These are phyloP conservation scores for Seira musarum DNA, from an alignment of 2,888 invertebrate species.

Conservation along the genomic window DNA sequence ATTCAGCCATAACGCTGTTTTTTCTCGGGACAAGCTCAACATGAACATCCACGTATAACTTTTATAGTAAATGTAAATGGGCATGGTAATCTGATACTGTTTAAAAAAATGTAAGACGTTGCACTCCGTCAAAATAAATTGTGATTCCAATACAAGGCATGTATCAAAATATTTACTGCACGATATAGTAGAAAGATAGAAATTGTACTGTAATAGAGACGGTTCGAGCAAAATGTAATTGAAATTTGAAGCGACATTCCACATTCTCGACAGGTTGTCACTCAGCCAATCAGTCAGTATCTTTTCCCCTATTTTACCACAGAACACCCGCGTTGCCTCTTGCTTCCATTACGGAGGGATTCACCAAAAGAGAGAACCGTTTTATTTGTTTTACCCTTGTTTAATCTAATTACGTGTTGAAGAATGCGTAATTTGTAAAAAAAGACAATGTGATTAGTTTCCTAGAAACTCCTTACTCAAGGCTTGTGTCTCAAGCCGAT, in stretches of 20 bases:
- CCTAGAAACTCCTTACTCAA: too few relatives aligned
- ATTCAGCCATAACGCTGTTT: neutral
- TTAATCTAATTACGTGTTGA: constrained; percentile 26
- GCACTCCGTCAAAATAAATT: too few relatives aligned
- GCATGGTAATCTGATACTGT: too few relatives aligned
- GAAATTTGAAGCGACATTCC: constrained; percentile 32
- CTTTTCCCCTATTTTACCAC: constrained; percentile 3
- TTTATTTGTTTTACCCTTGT: neutral
- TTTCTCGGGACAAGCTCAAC: neutral
- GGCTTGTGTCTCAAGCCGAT: neutral
- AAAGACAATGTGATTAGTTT: neutral
- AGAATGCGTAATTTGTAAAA: neutral
- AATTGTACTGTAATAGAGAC: too few relatives aligned
- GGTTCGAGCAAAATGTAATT: too few relatives aligned
- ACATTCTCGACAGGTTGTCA: constrained; percentile 33
- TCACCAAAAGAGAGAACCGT: constrained; percentile 1
- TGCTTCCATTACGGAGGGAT: too few relatives aligned
- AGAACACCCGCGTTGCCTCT: constrained; percentile 7
- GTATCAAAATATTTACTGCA: too few relatives aligned
- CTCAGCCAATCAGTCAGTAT: constrained; percentile 41
- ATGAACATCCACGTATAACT: too few relatives aligned
- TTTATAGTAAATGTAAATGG: too few relatives aligned
- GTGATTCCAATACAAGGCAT: too few relatives aligned
- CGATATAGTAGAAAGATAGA: too few relatives aligned
- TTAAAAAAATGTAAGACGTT: too few relatives aligned